Percentiles rank a stretch among this genome's conserved stretches.
Evolutionary conservation across 2,797 vertebrate genomes (phyloP).

Genomic region (Hypotaenidia okinawae): DNA sequence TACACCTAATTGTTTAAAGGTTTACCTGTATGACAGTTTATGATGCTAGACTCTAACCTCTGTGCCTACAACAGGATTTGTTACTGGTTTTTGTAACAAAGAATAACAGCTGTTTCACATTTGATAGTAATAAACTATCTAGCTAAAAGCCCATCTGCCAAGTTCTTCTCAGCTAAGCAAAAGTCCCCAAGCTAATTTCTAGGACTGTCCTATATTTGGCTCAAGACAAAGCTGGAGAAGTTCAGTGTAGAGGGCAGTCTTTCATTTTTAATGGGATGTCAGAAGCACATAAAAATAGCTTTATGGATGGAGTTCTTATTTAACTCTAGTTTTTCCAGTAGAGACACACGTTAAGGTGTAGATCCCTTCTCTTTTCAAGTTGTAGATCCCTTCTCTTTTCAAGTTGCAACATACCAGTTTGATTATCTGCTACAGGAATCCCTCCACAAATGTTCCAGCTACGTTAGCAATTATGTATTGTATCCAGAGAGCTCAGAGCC

Average conservation of each 20-base stretch:
- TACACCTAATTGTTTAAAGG: not conserved
- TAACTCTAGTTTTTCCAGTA: slow-evolving; percentile 8
- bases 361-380: not conserved
- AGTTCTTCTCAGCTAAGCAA: not conserved
- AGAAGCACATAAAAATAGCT: slow-evolving; percentile 5
- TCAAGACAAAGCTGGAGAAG: not conserved
- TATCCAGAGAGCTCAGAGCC: not conserved
- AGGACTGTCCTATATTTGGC: not conserved
- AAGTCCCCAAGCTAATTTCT: not conserved
- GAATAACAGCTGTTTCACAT: not conserved
- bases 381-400: not conserved
- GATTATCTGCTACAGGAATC: not conserved
- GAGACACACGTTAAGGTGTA: not conserved
- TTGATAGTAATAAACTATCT: not conserved
- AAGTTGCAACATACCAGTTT: not conserved
- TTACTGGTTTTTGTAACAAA: not conserved
- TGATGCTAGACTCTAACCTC: not conserved
- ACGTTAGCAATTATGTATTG: not conserved
- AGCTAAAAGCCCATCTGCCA: not conserved
- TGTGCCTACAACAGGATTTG: not conserved
- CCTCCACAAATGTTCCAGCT: not conserved
- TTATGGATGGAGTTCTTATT: not conserved
- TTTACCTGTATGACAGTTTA: not conserved
- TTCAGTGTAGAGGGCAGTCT: slow-evolving; percentile 22
- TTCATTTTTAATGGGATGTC: slow-evolving; percentile 36